phyloP scores from a whole-genome alignment of 2,113 vertebrate species.

The Neotoma lepida region DNA sequence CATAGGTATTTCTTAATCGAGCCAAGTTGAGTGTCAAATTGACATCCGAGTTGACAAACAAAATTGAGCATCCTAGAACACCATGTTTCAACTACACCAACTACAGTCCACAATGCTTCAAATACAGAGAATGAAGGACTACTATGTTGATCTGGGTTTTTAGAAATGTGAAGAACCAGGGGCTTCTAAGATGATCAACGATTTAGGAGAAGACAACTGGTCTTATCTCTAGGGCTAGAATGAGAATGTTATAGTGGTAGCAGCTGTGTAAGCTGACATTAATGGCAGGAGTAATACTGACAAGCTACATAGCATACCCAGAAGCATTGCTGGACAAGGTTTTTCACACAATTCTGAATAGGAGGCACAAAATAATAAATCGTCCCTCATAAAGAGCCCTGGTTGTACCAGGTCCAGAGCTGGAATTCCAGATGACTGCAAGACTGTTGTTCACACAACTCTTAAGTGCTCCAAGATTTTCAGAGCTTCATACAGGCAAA shows the following conservation, averaged over 20 bases:
- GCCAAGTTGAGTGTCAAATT: background rate
- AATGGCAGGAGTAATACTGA: constrained; percentile 38
- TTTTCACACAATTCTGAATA: constrained; percentile 59
- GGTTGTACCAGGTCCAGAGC: constrained; percentile 22
- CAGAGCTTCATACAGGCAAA: constrained; percentile 71
- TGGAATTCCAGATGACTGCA: constrained; percentile 75
- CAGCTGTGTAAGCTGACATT: background rate
- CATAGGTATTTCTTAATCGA: background rate
- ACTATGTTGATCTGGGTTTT: background rate
- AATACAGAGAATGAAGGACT: background rate
- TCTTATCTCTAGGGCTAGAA: background rate
- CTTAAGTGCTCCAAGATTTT: constrained; percentile 72
- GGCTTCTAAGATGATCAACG: background rate
- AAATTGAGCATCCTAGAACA: background rate
- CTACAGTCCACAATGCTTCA: background rate
- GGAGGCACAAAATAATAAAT: constrained; percentile 67
- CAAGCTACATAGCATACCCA: constrained; percentile 39
- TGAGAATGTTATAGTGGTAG: background rate
- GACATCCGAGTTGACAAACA: background rate
- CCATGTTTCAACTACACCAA: background rate
- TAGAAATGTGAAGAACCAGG: background rate
- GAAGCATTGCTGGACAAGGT: constrained; percentile 37
- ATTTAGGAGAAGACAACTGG: background rate
- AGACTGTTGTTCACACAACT: constrained; percentile 70
- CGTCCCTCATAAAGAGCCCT: constrained; percentile 60